A percentile compares a stretch with the other conserved stretches of the same genome.
Conservation (phyloP, 2,113 vertebrate species). For the Nymphicus hollandicus region DNA sequence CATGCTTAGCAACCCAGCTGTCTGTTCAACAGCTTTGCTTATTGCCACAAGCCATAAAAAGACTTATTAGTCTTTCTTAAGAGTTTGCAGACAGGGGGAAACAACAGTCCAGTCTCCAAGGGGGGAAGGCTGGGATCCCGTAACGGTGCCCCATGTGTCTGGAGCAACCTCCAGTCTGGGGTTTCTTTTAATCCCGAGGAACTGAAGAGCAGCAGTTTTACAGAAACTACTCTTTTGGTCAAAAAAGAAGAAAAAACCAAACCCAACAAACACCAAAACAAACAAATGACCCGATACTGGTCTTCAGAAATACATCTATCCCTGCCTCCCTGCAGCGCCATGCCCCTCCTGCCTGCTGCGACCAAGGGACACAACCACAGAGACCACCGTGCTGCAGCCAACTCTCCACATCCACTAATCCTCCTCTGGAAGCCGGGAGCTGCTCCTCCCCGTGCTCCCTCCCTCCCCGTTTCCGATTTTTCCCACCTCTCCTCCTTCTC, state of each 20-base stretch:
- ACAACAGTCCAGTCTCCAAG: accelerated
- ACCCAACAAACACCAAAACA: not conserved
- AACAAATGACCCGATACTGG: accelerated
- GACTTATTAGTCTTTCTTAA: not conserved
- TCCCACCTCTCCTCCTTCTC: conserved; percentile 8
- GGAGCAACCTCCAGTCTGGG: not conserved
- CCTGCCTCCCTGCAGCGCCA: not conserved
- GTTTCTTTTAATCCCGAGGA: not conserved
- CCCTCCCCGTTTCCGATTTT: conserved; percentile 40
- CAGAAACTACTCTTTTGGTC: not conserved
- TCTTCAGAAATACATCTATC: not conserved
- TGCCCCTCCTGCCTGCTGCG: not conserved
- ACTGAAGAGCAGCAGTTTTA: not conserved
- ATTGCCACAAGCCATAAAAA: not conserved
- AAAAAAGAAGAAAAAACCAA: too few species aligned
- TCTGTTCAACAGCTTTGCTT: conserved; percentile 4
- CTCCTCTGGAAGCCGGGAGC: conserved; percentile 8
- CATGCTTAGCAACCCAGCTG: not conserved
- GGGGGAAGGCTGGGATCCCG: not conserved
- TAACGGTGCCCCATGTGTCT: accelerated
- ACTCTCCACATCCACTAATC: conserved; percentile 38
- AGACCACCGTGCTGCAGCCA: not conserved
- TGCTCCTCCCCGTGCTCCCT: conserved; percentile 23
- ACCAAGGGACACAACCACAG: not conserved
- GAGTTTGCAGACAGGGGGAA: not conserved